Evolutionary conservation across 1,140 invertebrate species (phyloP).

Genomic region (Arion vulgaris): DNA sequence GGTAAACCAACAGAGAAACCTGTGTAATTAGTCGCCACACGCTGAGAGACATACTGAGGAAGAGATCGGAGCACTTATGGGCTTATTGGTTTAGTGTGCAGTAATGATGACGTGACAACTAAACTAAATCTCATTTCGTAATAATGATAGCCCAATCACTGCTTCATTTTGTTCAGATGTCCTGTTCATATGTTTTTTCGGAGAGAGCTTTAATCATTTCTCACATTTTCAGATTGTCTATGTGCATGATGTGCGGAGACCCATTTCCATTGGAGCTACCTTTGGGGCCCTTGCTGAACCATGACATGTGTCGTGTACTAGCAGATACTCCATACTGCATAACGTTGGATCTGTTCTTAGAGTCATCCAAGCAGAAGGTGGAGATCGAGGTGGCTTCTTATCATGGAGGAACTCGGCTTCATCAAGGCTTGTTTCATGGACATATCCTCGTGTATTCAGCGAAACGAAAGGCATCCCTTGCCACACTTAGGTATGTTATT

Average conservation of each 20-base stretch:
- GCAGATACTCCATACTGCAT: slow-evolving; percentile 65
- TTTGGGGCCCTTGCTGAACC: slow-evolving; percentile 87
- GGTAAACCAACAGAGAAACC: too few species aligned
- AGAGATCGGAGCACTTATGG: too few species aligned
- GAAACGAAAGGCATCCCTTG: slow-evolving; percentile 93
- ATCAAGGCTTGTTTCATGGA: slow-evolving; percentile 82
- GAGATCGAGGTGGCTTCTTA: slow-evolving; percentile 96
- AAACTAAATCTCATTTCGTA: too few species aligned
- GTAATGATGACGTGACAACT: too few species aligned
- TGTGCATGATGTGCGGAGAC: slow-evolving; percentile 98
- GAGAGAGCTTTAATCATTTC: too few species aligned
- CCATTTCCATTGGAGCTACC: slow-evolving; percentile 92
- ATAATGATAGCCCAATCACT: too few species aligned
- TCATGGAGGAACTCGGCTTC: slow-evolving; percentile 83
- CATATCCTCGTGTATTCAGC: slow-evolving; percentile 97
- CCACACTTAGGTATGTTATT: slow-evolving; percentile 86
- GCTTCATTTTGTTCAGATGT: too few species aligned
- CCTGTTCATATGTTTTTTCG: too few species aligned
- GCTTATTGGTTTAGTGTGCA: too few species aligned
- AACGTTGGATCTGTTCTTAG: slow-evolving; percentile 70
- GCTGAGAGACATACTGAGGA: too few species aligned
- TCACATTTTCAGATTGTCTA: slow-evolving; percentile 80
- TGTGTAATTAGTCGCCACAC: too few species aligned
- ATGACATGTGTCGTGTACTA: slow-evolving; percentile 72
- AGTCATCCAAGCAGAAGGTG: slow-evolving; percentile 85